These are phyloP conservation scores for Cervus canadensis DNA, from an alignment of 2,113 vertebrate genomes.

Conservation along the genomic window DNA sequence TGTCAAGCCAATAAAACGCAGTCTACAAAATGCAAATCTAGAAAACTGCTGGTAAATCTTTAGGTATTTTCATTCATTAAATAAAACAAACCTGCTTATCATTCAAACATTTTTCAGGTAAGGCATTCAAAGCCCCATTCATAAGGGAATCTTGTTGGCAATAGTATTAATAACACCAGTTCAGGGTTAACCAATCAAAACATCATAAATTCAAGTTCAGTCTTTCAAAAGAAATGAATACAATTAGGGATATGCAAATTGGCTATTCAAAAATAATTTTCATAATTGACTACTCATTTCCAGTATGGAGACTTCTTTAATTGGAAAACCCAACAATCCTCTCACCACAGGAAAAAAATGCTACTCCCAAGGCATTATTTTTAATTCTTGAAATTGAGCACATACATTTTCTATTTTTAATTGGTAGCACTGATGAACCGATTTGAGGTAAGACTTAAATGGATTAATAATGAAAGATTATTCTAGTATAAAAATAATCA, in stretches of 20 bases:
- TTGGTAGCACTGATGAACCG: conserved; percentile 33
- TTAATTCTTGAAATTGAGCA: conserved; percentile 63
- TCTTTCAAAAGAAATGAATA: conserved; percentile 72
- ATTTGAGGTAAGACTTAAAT: conserved; percentile 50
- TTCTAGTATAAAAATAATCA: conserved; percentile 60
- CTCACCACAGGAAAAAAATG: conserved; percentile 60
- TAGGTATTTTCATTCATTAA: conserved; percentile 1
- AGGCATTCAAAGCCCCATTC: conserved; percentile 19
- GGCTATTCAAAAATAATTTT: conserved; percentile 76
- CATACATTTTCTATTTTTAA: conserved; percentile 47
- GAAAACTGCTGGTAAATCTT: neutral
- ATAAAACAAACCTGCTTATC: conserved; percentile 55
- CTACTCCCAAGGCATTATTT: conserved; percentile 67
- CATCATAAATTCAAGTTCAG: conserved; percentile 68
- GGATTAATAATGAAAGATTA: conserved; percentile 64
- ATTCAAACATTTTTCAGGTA: conserved; percentile 35
- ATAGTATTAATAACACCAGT: conserved; percentile 57
- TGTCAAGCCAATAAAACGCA: neutral
- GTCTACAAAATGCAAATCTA: neutral
- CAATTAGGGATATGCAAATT: conserved; percentile 75
- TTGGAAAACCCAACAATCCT: conserved; percentile 70
- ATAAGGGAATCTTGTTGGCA: neutral
- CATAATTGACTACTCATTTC: conserved; percentile 77
- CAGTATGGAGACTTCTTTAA: conserved; percentile 74
- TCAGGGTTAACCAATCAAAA: conserved; percentile 70